A percentile compares a stretch with the other conserved stretches of the same genome.
phyloP scores from a whole-genome alignment of 2,888 invertebrate species.

The Trissoscelio sp. region DNA sequence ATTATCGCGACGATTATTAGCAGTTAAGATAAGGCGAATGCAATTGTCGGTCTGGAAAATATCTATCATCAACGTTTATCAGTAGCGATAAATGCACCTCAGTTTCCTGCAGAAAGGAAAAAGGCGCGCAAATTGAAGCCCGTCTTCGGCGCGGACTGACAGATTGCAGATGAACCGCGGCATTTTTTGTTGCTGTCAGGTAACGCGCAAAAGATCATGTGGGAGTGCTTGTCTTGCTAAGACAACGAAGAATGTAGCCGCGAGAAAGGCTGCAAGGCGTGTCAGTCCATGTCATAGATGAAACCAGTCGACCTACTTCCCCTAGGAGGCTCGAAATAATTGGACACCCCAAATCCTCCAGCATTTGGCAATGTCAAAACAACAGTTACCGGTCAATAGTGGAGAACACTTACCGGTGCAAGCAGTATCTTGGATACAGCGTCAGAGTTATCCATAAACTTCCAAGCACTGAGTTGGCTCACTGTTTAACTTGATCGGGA shows the following conservation, averaged over 20 bases:
- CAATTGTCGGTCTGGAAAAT: conserved; percentile 5
- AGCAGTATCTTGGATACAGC: conserved; percentile 17
- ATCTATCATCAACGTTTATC: conserved; percentile 9
- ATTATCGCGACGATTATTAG: conserved; percentile 13
- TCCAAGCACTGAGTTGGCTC: conserved; percentile 34
- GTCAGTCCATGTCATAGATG: conserved; percentile 62
- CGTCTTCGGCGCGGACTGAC: conserved; percentile 41
- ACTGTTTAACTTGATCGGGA: conserved; percentile 21
- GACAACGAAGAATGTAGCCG: conserved; percentile 62
- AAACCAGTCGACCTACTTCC: conserved; percentile 59
- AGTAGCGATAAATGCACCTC: not conserved
- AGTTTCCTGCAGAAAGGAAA: conserved; percentile 17
- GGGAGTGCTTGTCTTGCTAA: conserved; percentile 58
- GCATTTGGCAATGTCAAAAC: not conserved
- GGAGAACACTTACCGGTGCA: conserved; percentile 62
- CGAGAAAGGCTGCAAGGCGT: conserved; percentile 67
- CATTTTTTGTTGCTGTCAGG: conserved; percentile 32
- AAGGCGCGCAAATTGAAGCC: conserved; percentile 45
- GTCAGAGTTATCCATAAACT: conserved; percentile 56
- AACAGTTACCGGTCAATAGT: too few species aligned
- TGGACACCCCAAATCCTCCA: not conserved
- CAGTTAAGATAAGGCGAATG: conserved; percentile 17
- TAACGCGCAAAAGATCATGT: conserved; percentile 36
- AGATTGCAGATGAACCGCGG: conserved; percentile 45
- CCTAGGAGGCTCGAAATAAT: not conserved